These are phyloP conservation scores for Laterallus jamaicensis DNA, from an alignment of 2,113 vertebrate species.

Conservation along the genomic window DNA sequence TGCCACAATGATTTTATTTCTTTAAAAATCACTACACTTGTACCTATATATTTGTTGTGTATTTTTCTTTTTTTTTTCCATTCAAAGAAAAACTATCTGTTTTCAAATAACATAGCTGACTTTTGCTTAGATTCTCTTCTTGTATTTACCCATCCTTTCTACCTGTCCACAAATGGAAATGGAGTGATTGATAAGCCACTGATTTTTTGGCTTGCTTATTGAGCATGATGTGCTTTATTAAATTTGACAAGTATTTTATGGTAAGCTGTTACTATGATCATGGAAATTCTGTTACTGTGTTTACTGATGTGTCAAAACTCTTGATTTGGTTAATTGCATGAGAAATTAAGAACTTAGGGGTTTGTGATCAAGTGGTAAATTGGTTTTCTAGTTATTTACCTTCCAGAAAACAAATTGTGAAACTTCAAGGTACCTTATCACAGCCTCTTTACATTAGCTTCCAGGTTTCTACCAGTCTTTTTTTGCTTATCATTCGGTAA, in stretches of 20 bases:
- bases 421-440: background rate
- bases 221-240: background rate
- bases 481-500: background rate
- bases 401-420: background rate
- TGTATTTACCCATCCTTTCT: background rate
- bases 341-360: background rate
- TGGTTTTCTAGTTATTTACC: constrained; percentile 23
- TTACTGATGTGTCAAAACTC: background rate
- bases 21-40: background rate
- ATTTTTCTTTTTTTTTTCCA: background rate
- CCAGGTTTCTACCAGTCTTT: background rate
- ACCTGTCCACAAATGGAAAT: background rate
- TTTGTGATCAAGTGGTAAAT: constrained; percentile 35
- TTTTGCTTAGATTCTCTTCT: background rate
- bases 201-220: background rate
- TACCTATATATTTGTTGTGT: background rate
- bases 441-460: background rate
- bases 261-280: background rate
- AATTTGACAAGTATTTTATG: background rate
- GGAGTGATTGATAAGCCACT: background rate
- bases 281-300: background rate
- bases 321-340: constrained; percentile 19
- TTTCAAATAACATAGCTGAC: background rate
- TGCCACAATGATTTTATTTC: no score
- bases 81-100: background rate